Conservation (phyloP, 2,888 invertebrate species). For the Amiota minor region DNA sequence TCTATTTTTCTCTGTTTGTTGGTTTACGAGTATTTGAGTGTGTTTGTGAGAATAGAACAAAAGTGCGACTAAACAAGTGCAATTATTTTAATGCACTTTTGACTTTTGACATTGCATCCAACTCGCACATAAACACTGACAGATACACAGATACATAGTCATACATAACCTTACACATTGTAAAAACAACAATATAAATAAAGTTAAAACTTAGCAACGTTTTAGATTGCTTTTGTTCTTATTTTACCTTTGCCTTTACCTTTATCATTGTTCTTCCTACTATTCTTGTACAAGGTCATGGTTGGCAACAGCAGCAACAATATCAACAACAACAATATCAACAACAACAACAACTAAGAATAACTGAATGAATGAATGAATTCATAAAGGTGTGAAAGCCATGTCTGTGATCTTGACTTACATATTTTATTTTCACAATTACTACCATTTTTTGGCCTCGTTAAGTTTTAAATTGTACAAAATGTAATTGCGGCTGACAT, state of each 20-base stretch:
- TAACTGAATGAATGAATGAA: no score
- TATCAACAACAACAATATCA: no score
- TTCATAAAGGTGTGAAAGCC: no score
- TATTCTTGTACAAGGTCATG: constrained; percentile 27
- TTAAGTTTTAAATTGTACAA: no score
- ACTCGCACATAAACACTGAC: no score
- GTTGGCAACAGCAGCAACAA: constrained; percentile 31
- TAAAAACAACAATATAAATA: constrained; percentile 20
- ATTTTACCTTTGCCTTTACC: constrained; percentile 53
- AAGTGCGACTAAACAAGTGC: constrained; percentile 60
- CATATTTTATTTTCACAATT: no score
- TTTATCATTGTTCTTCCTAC: constrained; percentile 53
- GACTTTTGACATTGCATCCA: constrained; percentile 62
- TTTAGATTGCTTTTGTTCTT: constrained; percentile 22
- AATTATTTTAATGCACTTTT: constrained; percentile 73
- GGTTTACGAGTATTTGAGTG: background rate
- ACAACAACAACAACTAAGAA: no score
- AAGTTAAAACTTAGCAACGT: constrained; percentile 20
- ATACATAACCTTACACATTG: background rate
- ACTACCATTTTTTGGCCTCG: no score
- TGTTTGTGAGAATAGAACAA: constrained; percentile 37
- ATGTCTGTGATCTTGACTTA: no score
- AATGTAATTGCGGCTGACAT: no score
- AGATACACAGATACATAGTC: background rate
- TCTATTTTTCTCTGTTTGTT: constrained; percentile 16